Conservation (phyloP, 2,888 invertebrate species). For the Agrotis puta region DNA sequence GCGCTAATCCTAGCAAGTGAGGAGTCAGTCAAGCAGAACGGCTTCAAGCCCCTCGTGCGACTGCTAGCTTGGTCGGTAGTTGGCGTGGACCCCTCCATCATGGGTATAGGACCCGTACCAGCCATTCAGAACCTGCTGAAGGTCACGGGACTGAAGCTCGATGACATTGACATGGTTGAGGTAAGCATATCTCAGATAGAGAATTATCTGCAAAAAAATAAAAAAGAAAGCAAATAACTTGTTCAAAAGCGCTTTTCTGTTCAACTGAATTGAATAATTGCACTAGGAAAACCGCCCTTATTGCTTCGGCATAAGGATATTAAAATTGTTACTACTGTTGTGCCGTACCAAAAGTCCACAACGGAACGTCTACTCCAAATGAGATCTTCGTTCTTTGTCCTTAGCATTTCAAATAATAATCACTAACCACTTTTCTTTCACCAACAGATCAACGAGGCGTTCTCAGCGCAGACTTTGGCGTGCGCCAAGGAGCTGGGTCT, state of each 20-base stretch:
- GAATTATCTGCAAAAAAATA: neutral
- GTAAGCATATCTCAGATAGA: conserved; percentile 83
- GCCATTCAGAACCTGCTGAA: conserved; percentile 97
- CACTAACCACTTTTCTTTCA: conserved; percentile 25
- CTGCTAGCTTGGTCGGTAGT: conserved; percentile 96
- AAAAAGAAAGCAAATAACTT: neutral
- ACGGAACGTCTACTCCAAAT: neutral
- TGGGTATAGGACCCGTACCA: conserved; percentile 99
- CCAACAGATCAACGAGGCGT: conserved; percentile 99
- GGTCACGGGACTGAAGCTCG: conserved; percentile 93
- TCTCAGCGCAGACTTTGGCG: conserved; percentile 97
- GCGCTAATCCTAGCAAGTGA: conserved; percentile 97
- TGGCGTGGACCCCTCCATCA: conserved; percentile 98
- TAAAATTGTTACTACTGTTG: neutral
- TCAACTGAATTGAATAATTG: neutral
- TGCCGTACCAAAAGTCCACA: neutral
- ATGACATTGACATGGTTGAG: conserved; percentile 97
- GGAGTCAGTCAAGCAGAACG: conserved; percentile 93
- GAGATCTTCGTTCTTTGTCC: neutral
- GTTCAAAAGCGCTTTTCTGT: neutral
- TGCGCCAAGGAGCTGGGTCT: conserved; percentile 96
- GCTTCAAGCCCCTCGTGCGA: conserved; percentile 96
- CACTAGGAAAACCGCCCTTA: neutral
- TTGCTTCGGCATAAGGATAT: neutral
- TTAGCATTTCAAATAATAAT: too few relatives aligned